phyloP scores from a whole-genome alignment of 64 coral and sea anemone species.

The Dendrophyllia cribrosa region DNA sequence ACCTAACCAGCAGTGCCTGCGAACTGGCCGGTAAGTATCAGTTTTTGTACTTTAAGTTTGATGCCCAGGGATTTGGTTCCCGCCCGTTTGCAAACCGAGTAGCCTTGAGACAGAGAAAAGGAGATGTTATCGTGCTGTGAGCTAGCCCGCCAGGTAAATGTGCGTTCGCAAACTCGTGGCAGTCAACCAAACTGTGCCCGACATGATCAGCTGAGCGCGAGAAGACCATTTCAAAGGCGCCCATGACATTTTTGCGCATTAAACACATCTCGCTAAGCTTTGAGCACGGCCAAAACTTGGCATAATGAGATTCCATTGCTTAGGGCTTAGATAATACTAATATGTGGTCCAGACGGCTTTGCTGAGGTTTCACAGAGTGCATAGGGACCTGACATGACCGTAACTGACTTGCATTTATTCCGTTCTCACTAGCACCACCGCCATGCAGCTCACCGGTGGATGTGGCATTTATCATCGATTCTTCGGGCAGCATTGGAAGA shows the following conservation, averaged over 20 bases:
- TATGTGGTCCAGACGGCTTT: too few species aligned
- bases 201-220: conserved; percentile 51
- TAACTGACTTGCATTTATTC: too few species aligned
- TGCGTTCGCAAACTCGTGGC: background rate
- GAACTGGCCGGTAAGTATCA: too few species aligned
- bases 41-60: background rate
- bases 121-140: conserved; percentile 12
- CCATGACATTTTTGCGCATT: too few species aligned
- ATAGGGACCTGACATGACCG: too few species aligned
- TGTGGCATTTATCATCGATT: conserved; percentile 52
- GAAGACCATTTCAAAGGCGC: too few species aligned
- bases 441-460: conserved; percentile 7
- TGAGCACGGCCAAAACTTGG: conserved; percentile 8
- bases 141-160: background rate
- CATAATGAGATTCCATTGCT: background rate
- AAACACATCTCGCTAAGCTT: background rate
- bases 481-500: conserved; percentile 30
- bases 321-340: too few species aligned
- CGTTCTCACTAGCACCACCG: too few species aligned
- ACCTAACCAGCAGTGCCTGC: too few species aligned
- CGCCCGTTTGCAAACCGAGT: too few species aligned
- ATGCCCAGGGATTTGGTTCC: background rate
- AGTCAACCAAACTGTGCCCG: background rate
- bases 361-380: too few species aligned
- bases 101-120: background rate